phyloP scores from a whole-genome alignment of 2,797 vertebrate genomes.

The Otolemur crassicaudatus region DNA sequence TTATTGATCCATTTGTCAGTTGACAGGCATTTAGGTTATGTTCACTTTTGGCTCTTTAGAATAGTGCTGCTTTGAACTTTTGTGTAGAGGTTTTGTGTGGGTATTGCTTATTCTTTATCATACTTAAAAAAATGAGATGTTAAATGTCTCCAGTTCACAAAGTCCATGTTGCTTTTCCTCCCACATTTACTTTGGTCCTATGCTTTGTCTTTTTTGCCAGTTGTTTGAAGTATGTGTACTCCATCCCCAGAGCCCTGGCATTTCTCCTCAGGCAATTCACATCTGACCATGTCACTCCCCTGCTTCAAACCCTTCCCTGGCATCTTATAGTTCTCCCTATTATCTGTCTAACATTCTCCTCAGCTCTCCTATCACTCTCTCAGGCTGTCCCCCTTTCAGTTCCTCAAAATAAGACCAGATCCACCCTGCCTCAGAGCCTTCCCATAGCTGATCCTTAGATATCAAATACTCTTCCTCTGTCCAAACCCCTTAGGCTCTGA shows the following conservation, averaged over 20 bases:
- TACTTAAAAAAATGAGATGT: neutral
- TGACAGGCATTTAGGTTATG: slow-evolving; percentile 4
- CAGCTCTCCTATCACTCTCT: neutral
- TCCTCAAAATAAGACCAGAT: neutral
- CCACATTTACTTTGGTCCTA: neutral
- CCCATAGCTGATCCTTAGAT: neutral
- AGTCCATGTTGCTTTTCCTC: neutral
- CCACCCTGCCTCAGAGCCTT: neutral
- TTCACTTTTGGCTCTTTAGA: neutral
- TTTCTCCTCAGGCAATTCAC: neutral
- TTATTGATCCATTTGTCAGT: neutral
- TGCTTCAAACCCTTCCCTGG: neutral
- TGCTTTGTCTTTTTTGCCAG: neutral
- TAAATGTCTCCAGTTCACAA: neutral
- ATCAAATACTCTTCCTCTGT: neutral
- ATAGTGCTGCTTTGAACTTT: slow-evolving; percentile 34
- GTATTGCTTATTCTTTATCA: slow-evolving; percentile 27
- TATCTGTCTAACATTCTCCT: neutral
- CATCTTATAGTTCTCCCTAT: neutral
- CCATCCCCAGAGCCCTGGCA: neutral
- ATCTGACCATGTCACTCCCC: neutral
- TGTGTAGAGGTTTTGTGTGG: neutral
- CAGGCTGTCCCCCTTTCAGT: neutral
- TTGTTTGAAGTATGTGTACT: neutral
- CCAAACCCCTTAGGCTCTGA: neutral